Percentiles rank a stretch among this genome's conserved stretches.
Conservation (phyloP, 2,797 vertebrate species). For the Premnoplex brunnescens region DNA sequence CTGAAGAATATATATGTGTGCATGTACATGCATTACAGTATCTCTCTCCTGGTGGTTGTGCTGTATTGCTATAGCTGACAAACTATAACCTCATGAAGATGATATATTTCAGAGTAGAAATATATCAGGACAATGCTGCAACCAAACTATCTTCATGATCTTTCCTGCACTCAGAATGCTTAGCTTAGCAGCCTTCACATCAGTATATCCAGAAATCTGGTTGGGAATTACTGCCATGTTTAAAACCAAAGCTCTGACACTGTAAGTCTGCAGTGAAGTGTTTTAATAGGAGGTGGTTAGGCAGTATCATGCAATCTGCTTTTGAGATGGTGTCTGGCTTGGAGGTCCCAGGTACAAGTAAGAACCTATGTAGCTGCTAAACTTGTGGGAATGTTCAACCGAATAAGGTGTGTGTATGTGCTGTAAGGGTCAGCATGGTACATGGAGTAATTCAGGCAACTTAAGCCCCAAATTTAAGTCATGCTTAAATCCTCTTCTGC, state of each 20-base stretch:
- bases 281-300: neutral
- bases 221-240: neutral
- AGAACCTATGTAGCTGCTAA: neutral
- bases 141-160: neutral
- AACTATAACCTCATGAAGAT: neutral
- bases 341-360: neutral
- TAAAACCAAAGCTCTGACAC: neutral
- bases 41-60: neutral
- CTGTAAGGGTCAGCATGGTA: neutral
- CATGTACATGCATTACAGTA: neutral
- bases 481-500: neutral
- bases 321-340: neutral
- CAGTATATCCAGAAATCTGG: neutral
- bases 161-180: neutral
- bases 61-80: neutral
- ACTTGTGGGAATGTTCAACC: neutral
- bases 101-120: neutral
- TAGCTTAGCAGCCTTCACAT: neutral
- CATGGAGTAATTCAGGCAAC: neutral
- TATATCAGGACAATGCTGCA: neutral
- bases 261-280: neutral
- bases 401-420: accelerated
- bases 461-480: neutral
- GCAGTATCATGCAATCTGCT: neutral
- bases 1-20: neutral